phyloP scores from a whole-genome alignment of 2,888 invertebrate genomes.

The Halocaridina rubra region DNA sequence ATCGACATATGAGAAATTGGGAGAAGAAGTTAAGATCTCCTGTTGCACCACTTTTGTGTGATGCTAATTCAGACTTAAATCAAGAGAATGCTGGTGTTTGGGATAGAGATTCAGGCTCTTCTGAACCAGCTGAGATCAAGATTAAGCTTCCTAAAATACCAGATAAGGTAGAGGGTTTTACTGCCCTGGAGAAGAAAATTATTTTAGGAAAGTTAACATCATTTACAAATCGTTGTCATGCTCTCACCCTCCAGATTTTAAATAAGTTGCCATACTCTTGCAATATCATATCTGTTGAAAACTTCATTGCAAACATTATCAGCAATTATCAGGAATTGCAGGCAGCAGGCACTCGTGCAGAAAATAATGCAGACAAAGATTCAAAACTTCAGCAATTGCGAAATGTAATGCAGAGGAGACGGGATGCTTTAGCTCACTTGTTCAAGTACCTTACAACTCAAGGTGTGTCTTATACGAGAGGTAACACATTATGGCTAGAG shows the following conservation, averaged over 20 bases:
- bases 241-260: slow-evolving; percentile 9
- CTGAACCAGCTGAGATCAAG: background rate
- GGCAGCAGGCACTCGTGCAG: slow-evolving; percentile 27
- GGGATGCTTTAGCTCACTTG: slow-evolving; percentile 85
- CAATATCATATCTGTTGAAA: slow-evolving; percentile 71
- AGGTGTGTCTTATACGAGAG: slow-evolving; percentile 85
- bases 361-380: slow-evolving; percentile 65
- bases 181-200: background rate
- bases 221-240: slow-evolving; percentile 28
- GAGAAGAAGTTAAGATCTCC: slow-evolving; percentile 69
- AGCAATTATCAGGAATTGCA: slow-evolving; percentile 77
- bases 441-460: slow-evolving; percentile 82
- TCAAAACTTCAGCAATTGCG: slow-evolving; percentile 75
- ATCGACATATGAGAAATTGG: slow-evolving; percentile 88
- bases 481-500: slow-evolving; percentile 71
- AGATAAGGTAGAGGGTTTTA: background rate
- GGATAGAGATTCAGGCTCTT: slow-evolving; percentile 25
- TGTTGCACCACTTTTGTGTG: slow-evolving; percentile 25
- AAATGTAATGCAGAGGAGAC: slow-evolving; percentile 83
- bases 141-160: slow-evolving; percentile 2
- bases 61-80: slow-evolving; percentile 26
- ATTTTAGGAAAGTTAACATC: background rate
- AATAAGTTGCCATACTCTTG: slow-evolving; percentile 32
- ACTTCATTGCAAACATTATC: slow-evolving; percentile 76
- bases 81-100: slow-evolving; percentile 34